Percentiles rank a stretch among this genome's conserved stretches.
phyloP scores from a whole-genome alignment of 2,888 invertebrate species.

The Odontomyia ornata region DNA sequence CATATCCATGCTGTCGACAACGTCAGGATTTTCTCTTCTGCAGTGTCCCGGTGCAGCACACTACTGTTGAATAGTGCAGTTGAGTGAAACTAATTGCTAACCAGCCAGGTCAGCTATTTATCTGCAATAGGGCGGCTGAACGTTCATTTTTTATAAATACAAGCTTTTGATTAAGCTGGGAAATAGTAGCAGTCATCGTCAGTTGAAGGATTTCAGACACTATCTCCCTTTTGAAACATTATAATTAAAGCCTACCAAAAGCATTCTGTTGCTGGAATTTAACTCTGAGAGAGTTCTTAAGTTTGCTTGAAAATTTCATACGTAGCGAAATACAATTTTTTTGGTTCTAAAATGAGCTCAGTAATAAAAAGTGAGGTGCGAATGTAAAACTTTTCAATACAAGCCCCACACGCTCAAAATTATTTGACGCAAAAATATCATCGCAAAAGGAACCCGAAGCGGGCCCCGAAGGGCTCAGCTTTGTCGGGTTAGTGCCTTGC shows the following conservation, averaged over 20 bases:
- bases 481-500: conserved; percentile 61
- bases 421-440: conserved; percentile 56
- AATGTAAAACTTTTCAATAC: neutral
- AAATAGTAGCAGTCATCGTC: conserved; percentile 24
- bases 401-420: neutral
- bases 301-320: neutral
- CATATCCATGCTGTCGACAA: conserved; percentile 37
- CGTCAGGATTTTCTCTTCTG: conserved; percentile 40
- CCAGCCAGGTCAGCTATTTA: conserved; percentile 42
- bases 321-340: neutral
- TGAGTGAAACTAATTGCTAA: conserved; percentile 50
- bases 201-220: neutral
- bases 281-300: neutral
- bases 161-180: conserved; percentile 26
- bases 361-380: neutral
- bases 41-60: conserved; percentile 43
- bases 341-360: neutral
- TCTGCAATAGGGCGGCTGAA: conserved; percentile 43
- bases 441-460: conserved; percentile 56
- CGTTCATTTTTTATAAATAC: conserved; percentile 22
- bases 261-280: too few species aligned
- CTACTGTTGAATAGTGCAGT: conserved; percentile 49
- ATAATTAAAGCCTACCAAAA: too few species aligned
- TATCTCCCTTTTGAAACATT: neutral
- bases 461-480: conserved; percentile 60